Evolutionary conservation across 2,888 invertebrate genomes (phyloP), one percentile per base, ranked within the genome.

Genomic region (Linnaemya vulpina): DNA sequence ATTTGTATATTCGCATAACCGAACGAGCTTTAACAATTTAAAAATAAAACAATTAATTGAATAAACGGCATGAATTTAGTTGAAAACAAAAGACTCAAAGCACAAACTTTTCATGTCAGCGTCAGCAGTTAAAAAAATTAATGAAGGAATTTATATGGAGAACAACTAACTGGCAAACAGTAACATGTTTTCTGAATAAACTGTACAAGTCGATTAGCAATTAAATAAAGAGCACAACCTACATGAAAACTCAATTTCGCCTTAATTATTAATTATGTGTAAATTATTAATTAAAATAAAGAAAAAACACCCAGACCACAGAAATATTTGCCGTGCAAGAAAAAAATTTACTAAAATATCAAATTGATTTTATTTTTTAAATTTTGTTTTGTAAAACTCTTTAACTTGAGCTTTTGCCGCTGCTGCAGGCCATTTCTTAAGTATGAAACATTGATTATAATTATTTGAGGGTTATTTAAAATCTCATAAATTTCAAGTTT

Each of bases 401-500:
- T 53, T 10, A 20, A 7, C 7, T 51, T 51, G 17, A 49, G 35
- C 17, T 38, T 51, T 8, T 35, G 22, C 35, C 67, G 40, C 55
- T 49, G 40, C 22, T 49, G 60, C 46, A 46, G 46, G 20, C 35
- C 17, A 17, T 20, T 38, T 76, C 22, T 20, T 62, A 75, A 60
- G 30, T 74, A 38, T 62, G 46, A 75, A 79, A 71, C 71, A 74
- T 65, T 70, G 77, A 77, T 71, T 85, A 17, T 20, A 51, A 51
- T 51, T 51, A 71, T 85, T 82, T 70, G 75, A 67, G 78, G 82
- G 74, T 46, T 82, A 60, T 67, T 85, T 82, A 85, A 82, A 79
- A 80, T 88, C 89, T 89, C 91, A 90, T 90, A 90, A 90, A 90
- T 91, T 90, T 88, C 65, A 88, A 86, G 88, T 89, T 89, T 89